Evolutionary conservation across 2,888 invertebrate genomes (phyloP), one percentile per base, ranked within the genome.

Genomic region (Alcis repandata): DNA sequence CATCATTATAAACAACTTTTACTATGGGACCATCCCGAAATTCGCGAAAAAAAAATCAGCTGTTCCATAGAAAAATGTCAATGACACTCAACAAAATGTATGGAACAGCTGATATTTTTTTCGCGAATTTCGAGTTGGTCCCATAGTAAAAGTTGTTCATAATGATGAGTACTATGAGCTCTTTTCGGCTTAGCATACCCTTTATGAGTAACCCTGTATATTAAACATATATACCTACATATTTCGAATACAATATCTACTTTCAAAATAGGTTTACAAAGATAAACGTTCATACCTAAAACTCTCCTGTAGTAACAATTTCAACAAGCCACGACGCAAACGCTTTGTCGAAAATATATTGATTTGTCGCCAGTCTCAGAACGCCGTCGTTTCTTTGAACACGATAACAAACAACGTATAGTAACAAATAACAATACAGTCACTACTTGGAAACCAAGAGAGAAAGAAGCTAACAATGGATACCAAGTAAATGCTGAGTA

Each of bases 301-400:
- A 41, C 17, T 8, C 9, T 41, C 41, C 10, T 10, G 41, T 7
- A 19, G 17, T 41, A 19, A 41, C 19, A 19, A 10, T 8, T 17
- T 17, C 17, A 19, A 41, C 7, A 19, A 10, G 11, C 9, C 7
- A 7, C 13, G 7, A 38, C 22, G 17, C 0, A 10, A 15, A 11
- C 19, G 38, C 17, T 20, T 38, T 51, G 59, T 53, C 60, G 52
- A 49, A 62, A 60, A 60, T n/a, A 40, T 66, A 69, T 69, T 61
- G 69, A 69, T 69, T 69, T 63, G 36, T 13, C 61, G 52, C 20
- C 46, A 63, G 46, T 46, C 32, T 17, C 48, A 32, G 20, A 22
- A 19, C 40, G 33, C 17, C 6, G 36, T 51, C 15, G 51, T 54
- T 67, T 62, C 62, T 51, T 48, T 48, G 57, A 59, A 62, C 6